Percentiles rank a stretch among this genome's conserved stretches.
These are phyloP conservation scores for Esperia sulphurella DNA, from an alignment of 2,888 invertebrate genomes.

Conservation along the genomic window DNA sequence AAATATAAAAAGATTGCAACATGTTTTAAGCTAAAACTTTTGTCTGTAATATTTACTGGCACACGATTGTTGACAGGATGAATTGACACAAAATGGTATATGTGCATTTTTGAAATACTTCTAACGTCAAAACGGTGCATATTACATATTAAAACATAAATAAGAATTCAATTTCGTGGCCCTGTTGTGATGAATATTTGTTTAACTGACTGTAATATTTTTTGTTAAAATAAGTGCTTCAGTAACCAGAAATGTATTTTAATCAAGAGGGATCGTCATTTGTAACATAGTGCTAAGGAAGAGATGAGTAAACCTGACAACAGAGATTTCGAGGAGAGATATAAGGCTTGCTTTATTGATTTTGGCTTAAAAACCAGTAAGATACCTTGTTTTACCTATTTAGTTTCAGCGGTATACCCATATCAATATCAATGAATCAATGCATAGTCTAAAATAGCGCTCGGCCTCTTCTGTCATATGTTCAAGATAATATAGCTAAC, in stretches of 20 bases:
- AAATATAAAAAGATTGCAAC: background rate
- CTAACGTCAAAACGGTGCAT: conserved; percentile 32
- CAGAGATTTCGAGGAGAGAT: conserved; percentile 63
- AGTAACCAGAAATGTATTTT: conserved; percentile 21
- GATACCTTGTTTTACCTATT: background rate
- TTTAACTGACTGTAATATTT: conserved; percentile 9
- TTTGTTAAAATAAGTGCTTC: conserved; percentile 15
- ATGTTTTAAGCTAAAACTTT: background rate
- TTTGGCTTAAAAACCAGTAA: conserved; percentile 65
- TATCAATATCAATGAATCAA: background rate
- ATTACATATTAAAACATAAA: conserved; percentile 49
- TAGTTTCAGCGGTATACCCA: too few species aligned
- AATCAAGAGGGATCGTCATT: conserved; percentile 5
- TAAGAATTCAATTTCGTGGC: background rate
- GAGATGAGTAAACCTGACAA: conserved; percentile 55
- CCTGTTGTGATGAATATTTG: conserved; percentile 17
- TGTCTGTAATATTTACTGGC: conserved; percentile 76
- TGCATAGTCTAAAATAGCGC: too few species aligned
- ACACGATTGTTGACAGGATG: conserved; percentile 43
- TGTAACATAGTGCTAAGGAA: conserved; percentile 30
- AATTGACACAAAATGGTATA: too few species aligned
- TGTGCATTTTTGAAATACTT: too few species aligned
- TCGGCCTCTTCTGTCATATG: too few species aligned
- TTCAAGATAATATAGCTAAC: too few species aligned
- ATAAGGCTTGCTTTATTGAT: conserved; percentile 63